Percentiles rank a stretch among this genome's conserved stretches.
Conservation (phyloP, 1,140 invertebrate genomes). For the Notospermus geniculatus region DNA sequence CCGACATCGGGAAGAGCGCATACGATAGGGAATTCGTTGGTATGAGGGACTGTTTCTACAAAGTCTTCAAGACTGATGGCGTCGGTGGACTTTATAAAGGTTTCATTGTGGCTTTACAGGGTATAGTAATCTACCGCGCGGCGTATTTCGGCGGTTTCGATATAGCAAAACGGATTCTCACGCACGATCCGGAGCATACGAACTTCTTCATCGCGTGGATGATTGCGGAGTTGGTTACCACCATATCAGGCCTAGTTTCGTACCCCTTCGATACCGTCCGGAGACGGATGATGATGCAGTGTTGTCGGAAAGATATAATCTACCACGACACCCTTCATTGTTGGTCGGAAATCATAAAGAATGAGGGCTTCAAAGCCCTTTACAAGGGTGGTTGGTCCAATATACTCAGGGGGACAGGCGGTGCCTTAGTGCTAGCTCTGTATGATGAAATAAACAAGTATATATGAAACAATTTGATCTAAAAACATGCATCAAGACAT, state of each 20-base stretch:
- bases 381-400: constrained; percentile 62
- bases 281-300: constrained; percentile 81
- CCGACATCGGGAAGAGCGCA: constrained; percentile 71
- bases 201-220: constrained; percentile 80
- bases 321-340: constrained; percentile 63
- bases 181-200: constrained; percentile 65
- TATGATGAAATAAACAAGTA: too few relatives aligned
- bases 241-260: constrained; percentile 81
- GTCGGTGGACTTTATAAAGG: constrained; percentile 84
- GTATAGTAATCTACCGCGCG: constrained; percentile 65
- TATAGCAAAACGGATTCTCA: constrained; percentile 79
- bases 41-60: constrained; percentile 79
- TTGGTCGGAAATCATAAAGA: constrained; percentile 58
- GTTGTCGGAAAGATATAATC: constrained; percentile 59
- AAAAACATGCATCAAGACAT: too few relatives aligned
- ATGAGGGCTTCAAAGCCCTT: constrained; percentile 61
- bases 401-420: too few relatives aligned
- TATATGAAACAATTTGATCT: too few relatives aligned
- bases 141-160: constrained; percentile 95
- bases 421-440: too few relatives aligned
- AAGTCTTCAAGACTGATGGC: constrained; percentile 87
- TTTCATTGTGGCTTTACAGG: constrained; percentile 79
- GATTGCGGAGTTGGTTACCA: constrained; percentile 79
- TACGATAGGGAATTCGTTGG: constrained; percentile 82
- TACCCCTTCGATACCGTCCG: constrained; percentile 94